phyloP scores from a whole-genome alignment of 64 coral and sea anemone species.

The Montipora capricornis region DNA sequence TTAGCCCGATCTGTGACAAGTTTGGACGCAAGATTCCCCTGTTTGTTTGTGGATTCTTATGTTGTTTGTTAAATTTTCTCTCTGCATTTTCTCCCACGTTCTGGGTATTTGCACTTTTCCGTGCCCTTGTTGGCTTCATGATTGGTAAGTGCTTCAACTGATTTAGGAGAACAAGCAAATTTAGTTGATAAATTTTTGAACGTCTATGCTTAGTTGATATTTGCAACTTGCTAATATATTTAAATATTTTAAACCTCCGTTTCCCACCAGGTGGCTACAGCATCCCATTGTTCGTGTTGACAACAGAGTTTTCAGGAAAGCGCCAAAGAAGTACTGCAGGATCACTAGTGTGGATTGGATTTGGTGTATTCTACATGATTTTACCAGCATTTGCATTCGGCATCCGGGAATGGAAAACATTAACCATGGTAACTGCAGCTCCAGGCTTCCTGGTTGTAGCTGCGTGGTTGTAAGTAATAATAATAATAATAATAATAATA shows the following conservation, averaged over 20 bases:
- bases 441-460: conserved; percentile 5
- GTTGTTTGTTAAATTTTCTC: conserved; percentile 24
- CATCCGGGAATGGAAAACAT: conserved; percentile 28
- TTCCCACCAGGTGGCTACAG: conserved; percentile 3
- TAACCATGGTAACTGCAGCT: background rate
- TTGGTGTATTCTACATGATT: background rate
- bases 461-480: conserved; percentile 19
- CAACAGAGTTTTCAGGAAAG: conserved; percentile 20
- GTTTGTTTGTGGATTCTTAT: conserved; percentile 24
- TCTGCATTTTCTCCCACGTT: conserved; percentile 48
- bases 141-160: conserved; percentile 12
- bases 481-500: background rate
- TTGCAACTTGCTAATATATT: no score
- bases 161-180: no score
- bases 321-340: conserved; percentile 19
- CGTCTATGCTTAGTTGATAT: no score
- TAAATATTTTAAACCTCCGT: background rate
- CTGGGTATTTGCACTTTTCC: conserved; percentile 85
- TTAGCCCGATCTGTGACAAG: conserved; percentile 57
- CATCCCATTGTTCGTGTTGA: conserved; percentile 36
- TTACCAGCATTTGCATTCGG: conserved; percentile 22
- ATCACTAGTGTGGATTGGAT: conserved; percentile 12
- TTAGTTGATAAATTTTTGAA: no score
- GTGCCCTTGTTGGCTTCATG: conserved; percentile 64
- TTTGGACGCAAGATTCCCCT: conserved; percentile 53